phyloP scores from a whole-genome alignment of 2,888 invertebrate genomes.

The Strigamia crassipes region DNA sequence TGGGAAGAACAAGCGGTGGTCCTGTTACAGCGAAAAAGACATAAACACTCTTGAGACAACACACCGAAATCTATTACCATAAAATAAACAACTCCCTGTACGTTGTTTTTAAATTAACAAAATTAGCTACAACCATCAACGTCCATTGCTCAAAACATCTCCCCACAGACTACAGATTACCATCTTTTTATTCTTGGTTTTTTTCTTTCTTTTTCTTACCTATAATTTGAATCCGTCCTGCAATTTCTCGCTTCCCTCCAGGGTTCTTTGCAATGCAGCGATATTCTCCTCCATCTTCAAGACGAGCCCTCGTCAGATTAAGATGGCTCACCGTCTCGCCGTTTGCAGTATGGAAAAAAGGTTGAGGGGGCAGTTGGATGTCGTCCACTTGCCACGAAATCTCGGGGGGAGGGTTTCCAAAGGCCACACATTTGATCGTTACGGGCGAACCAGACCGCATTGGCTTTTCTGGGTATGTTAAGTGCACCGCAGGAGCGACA shows the following conservation, averaged over 20 bases:
- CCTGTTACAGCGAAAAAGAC: slow-evolving; percentile 49
- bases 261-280: slow-evolving; percentile 44
- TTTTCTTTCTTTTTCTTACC: not conserved
- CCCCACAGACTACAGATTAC: not conserved
- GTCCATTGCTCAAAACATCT: not conserved
- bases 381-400: slow-evolving; percentile 89
- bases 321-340: slow-evolving; percentile 43
- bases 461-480: slow-evolving; percentile 85
- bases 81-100: not conserved
- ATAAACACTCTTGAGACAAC: slow-evolving; percentile 7
- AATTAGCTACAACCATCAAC: not conserved
- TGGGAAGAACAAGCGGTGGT: slow-evolving; percentile 52
- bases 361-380: slow-evolving; percentile 43
- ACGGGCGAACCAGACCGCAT: slow-evolving; percentile 87
- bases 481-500: slow-evolving; percentile 60
- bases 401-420: slow-evolving; percentile 92
- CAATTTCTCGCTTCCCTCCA: slow-evolving; percentile 37
- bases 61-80: not conserved
- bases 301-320: slow-evolving; percentile 26
- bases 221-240: slow-evolving; percentile 36
- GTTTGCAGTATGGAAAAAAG: slow-evolving; percentile 19
- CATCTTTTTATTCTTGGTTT: not conserved
- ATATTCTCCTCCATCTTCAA: slow-evolving; percentile 46
- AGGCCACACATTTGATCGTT: slow-evolving; percentile 87
- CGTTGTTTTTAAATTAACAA: not conserved